A percentile compares a stretch with the other conserved stretches of the same genome.
phyloP scores from a whole-genome alignment of 2,888 invertebrate genomes.

The Eristalis intricaria region DNA sequence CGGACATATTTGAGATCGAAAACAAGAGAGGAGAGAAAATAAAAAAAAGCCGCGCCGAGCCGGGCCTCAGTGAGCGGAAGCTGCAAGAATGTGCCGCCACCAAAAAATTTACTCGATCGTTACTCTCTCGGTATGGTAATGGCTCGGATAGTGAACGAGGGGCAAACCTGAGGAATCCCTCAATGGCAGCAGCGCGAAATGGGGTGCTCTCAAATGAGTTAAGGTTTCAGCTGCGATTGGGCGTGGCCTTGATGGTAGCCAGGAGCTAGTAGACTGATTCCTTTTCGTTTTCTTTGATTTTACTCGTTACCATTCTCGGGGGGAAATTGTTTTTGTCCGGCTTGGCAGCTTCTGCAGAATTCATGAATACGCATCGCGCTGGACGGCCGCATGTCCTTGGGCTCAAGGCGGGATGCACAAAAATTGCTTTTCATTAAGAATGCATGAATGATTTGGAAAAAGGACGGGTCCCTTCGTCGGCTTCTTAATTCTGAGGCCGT shows the following conservation, averaged over 20 bases:
- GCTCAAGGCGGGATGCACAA: constrained; percentile 7
- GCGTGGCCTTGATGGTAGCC: constrained; percentile 59
- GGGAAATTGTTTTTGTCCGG: constrained; percentile 50
- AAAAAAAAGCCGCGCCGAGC: background rate
- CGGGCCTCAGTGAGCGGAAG: constrained; percentile 59
- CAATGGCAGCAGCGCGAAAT: constrained; percentile 38
- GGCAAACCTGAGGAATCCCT: constrained; percentile 29
- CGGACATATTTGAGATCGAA: constrained; percentile 56
- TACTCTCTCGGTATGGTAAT: constrained; percentile 67
- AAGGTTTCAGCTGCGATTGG: constrained; percentile 63
- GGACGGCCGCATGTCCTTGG: constrained; percentile 59
- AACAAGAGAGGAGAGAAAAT: background rate
- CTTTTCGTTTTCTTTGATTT: constrained; percentile 12
- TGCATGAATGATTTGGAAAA: constrained; percentile 30
- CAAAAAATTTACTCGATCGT: constrained; percentile 60
- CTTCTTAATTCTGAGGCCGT: background rate
- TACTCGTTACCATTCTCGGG: background rate
- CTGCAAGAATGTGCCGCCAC: constrained; percentile 53
- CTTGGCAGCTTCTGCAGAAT: constrained; percentile 69
- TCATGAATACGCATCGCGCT: constrained; percentile 63
- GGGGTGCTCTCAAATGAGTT: constrained; percentile 50
- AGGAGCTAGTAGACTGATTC: constrained; percentile 68
- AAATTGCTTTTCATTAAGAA: constrained; percentile 59
- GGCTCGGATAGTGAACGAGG: background rate
- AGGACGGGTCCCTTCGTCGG: background rate